Percentiles rank a stretch among this genome's conserved stretches.
phyloP scores from a whole-genome alignment of 2,113 vertebrate genomes.

The Salvelinus alpinus region DNA sequence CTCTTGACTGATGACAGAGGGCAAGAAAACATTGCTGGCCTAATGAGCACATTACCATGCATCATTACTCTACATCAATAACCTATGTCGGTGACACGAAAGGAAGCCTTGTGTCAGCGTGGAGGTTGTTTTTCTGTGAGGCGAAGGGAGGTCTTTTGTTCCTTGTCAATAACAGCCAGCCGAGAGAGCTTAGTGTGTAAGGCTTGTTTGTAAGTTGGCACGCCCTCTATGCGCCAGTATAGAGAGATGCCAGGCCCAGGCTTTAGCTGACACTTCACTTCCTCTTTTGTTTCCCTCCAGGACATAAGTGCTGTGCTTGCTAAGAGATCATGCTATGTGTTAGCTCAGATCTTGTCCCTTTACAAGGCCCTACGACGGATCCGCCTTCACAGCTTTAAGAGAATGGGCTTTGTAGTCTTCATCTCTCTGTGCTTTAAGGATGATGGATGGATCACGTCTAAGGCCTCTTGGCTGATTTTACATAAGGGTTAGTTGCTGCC shows the following conservation, averaged over 20 bases:
- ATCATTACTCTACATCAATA: constrained; percentile 6
- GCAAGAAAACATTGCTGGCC: neutral
- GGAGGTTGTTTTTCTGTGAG: neutral
- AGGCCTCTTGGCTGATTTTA: neutral
- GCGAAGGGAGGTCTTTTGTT: neutral
- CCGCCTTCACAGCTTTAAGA: neutral
- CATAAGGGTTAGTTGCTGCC: neutral
- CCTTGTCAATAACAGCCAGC: neutral
- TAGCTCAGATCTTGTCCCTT: constrained; percentile 8
- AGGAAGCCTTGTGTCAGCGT: neutral
- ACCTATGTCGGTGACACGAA: neutral
- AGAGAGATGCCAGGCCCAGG: neutral
- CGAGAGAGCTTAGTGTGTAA: neutral
- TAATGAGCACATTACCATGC: neutral
- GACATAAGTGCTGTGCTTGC: constrained; percentile 37
- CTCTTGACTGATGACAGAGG: constrained; percentile 7
- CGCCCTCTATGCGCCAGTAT: constrained; percentile 12
- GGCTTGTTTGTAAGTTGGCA: neutral
- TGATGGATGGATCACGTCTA: neutral
- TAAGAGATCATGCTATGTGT: neutral
- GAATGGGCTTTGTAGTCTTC: neutral
- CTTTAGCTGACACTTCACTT: constrained; percentile 4
- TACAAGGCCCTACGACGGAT: neutral
- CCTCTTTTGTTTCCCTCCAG: constrained; percentile 43
- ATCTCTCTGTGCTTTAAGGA: neutral